Conservation (phyloP, 2,797 vertebrate genomes). For the Mormyrus proboscirostris region DNA sequence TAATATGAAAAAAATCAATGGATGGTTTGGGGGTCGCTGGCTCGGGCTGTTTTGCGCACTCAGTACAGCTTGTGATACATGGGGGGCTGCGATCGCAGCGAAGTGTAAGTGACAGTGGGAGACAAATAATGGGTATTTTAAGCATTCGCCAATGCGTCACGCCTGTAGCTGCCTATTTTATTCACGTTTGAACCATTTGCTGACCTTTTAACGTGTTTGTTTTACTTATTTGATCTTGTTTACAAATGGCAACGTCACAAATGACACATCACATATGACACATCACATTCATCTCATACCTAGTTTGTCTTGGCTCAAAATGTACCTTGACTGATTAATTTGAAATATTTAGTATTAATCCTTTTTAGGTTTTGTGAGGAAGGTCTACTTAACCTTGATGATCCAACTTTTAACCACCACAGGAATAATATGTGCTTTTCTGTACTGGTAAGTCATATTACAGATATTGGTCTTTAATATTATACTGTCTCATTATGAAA, state of each 20-base stretch:
- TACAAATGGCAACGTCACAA: background rate
- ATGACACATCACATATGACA: background rate
- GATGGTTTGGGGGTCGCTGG: background rate
- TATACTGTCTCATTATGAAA: background rate
- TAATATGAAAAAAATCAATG: background rate
- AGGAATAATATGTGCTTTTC: conserved; percentile 65
- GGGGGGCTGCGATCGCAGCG: background rate
- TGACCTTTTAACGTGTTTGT: background rate
- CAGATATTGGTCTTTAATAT: background rate
- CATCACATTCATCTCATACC: background rate
- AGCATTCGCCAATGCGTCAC: background rate
- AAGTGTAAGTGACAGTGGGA: background rate
- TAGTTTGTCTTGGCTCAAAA: background rate
- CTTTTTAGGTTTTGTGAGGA: conserved; percentile 60
- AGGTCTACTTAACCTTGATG: conserved; percentile 66
- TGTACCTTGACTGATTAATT: background rate
- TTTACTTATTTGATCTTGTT: background rate
- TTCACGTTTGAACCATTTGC: background rate
- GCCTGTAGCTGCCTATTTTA: background rate
- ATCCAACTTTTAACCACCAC: conserved; percentile 62
- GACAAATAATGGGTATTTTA: background rate
- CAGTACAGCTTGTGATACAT: background rate
- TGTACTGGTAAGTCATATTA: conserved; percentile 62
- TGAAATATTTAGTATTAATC: background rate
- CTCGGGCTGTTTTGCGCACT: background rate